Evolutionary conservation across 1,140 invertebrate species (phyloP).

Genomic region (Latrodectus geometricus): DNA sequence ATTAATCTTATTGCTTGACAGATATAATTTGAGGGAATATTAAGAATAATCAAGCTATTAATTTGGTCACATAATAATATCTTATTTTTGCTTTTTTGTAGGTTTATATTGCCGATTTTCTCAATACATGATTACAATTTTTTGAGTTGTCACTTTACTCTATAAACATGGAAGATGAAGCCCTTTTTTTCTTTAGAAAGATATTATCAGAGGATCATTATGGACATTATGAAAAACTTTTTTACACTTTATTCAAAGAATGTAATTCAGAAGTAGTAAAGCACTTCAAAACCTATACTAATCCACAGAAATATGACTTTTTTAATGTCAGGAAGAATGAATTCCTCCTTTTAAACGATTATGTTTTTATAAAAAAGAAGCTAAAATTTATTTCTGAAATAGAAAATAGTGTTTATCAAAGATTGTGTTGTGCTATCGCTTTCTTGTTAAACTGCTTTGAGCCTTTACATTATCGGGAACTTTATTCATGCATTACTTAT

Average conservation of each 20-base stretch:
- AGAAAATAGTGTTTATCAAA: neutral
- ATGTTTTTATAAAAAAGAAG: neutral
- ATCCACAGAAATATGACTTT: neutral
- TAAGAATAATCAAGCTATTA: too few relatives aligned
- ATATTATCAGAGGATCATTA: neutral
- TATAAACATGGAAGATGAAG: neutral
- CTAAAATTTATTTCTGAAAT: neutral
- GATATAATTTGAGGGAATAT: too few relatives aligned
- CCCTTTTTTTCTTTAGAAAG: neutral
- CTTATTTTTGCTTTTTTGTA: too few relatives aligned
- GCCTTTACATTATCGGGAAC: conserved; percentile 13
- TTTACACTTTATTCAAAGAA: neutral
- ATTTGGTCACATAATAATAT: too few relatives aligned
- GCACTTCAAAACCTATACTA: neutral
- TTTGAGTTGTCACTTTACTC: too few relatives aligned
- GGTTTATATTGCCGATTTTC: too few relatives aligned
- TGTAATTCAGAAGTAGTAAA: neutral
- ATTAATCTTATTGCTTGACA: too few relatives aligned
- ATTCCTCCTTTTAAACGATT: neutral
- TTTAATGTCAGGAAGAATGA: neutral
- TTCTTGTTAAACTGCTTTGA: conserved; percentile 21
- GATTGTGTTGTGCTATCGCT: neutral
- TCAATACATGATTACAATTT: too few relatives aligned
- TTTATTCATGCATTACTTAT: neutral
- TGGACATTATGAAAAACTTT: neutral